Evolutionary conservation across 1,140 invertebrate genomes (phyloP).

Genomic region (Saccostrea echinata): DNA sequence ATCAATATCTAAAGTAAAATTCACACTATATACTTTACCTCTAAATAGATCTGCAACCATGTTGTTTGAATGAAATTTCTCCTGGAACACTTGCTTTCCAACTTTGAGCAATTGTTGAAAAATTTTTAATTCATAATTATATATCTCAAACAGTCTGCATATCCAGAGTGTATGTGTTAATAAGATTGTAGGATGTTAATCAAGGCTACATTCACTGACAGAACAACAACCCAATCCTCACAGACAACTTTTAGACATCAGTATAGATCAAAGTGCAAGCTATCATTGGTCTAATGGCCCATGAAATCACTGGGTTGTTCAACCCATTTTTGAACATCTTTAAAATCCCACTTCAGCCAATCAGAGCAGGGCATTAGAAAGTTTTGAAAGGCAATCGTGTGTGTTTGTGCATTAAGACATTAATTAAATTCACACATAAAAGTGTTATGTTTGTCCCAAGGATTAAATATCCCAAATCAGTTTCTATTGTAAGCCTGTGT

Average conservation of each 20-base stretch:
- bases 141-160: neutral
- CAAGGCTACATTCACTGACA: neutral
- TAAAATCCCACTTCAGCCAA: constrained; percentile 9
- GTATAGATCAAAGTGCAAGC: constrained; percentile 14
- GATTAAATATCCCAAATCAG: constrained; percentile 22
- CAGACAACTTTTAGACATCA: neutral
- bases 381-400: constrained; percentile 3
- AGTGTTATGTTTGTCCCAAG: constrained; percentile 30
- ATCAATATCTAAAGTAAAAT: no score
- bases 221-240: neutral
- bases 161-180: neutral
- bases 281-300: constrained; percentile 33
- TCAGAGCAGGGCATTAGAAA: constrained; percentile 7
- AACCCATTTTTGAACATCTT: constrained; percentile 37
- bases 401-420: constrained; percentile 34
- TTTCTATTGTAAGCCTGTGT: constrained; percentile 25
- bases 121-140: neutral
- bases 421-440: constrained; percentile 40
- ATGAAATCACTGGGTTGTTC: constrained; percentile 31
- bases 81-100: neutral
- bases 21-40: neutral
- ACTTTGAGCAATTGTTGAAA: neutral
- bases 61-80: neutral
- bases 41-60: constrained; percentile 8
- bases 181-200: neutral